Percentiles rank a stretch among this genome's conserved stretches.
phyloP scores from a whole-genome alignment of 2,113 vertebrate species.

The Sminthopsis crassicaudata region DNA sequence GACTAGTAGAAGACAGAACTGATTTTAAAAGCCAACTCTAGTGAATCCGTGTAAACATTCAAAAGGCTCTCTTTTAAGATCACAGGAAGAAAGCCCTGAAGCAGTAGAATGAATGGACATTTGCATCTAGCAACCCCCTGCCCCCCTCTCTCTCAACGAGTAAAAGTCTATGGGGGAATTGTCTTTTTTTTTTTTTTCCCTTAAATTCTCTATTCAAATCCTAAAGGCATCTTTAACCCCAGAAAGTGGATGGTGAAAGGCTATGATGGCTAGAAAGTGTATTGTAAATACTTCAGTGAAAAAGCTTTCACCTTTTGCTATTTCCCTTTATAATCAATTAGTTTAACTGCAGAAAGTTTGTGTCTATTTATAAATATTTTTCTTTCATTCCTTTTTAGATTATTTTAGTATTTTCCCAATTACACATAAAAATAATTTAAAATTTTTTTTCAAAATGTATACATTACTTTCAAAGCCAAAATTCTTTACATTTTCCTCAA shows the following conservation, averaged over 20 bases:
- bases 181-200: background rate
- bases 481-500: background rate
- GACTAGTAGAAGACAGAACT: background rate
- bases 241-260: background rate
- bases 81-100: background rate
- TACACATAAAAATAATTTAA: too few species aligned
- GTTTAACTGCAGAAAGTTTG: background rate
- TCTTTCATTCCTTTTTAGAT: too few species aligned
- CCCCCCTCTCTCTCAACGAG: fast-evolving
- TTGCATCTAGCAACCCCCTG: background rate
- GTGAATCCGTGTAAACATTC: background rate
- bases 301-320: background rate
- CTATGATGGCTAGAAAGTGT: background rate
- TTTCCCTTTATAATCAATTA: background rate
- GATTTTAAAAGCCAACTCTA: background rate
- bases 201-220: background rate
- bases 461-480: background rate
- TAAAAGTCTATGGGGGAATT: background rate
- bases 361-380: background rate
- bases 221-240: background rate
- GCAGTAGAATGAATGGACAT: background rate
- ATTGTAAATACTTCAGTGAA: background rate
- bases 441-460: too few species aligned
- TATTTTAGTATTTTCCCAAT: too few species aligned
- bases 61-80: background rate